Conservation (phyloP, 92 coral and sea anemone species). For the Epizoanthus illoricatus region DNA sequence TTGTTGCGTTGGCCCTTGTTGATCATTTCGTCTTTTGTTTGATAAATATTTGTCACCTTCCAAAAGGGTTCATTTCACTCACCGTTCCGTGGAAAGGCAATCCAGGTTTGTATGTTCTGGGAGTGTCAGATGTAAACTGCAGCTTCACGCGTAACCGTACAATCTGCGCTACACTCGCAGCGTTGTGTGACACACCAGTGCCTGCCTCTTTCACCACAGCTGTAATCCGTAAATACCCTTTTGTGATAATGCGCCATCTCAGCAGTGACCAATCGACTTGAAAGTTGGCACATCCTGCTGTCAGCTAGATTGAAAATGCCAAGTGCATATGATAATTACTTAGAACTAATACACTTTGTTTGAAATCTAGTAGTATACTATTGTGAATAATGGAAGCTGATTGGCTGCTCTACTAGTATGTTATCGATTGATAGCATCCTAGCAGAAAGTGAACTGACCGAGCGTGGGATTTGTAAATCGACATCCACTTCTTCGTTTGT, state of each 20-base stretch:
- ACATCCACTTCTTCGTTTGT: too few relatives aligned
- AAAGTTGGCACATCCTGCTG: neutral
- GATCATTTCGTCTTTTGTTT: neutral
- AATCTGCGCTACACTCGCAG: neutral
- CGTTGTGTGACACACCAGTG: slow-evolving; percentile 11
- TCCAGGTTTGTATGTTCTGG: slow-evolving; percentile 15
- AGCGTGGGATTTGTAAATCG: too few relatives aligned
- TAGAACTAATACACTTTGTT: too few relatives aligned
- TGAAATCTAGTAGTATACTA: too few relatives aligned
- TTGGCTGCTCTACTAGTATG: too few relatives aligned
- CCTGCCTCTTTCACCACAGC: slow-evolving; percentile 6
- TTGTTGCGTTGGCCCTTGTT: neutral
- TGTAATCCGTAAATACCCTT: neutral
- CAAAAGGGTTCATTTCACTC: neutral
- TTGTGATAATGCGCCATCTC: too few relatives aligned
- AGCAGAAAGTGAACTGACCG: too few relatives aligned
- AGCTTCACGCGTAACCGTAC: neutral
- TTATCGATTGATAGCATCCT: too few relatives aligned
- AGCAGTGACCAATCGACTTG: neutral
- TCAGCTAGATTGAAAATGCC: neutral
- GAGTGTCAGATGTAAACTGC: slow-evolving; percentile 16
- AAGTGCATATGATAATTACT: neutral
- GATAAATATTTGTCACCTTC: too few relatives aligned
- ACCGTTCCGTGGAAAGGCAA: slow-evolving; percentile 15
- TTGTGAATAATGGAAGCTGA: too few relatives aligned